A percentile compares a stretch with the other conserved stretches of the same genome.
Conservation (phyloP, 2,113 vertebrate genomes). For the Proterorhinus semilunaris region DNA sequence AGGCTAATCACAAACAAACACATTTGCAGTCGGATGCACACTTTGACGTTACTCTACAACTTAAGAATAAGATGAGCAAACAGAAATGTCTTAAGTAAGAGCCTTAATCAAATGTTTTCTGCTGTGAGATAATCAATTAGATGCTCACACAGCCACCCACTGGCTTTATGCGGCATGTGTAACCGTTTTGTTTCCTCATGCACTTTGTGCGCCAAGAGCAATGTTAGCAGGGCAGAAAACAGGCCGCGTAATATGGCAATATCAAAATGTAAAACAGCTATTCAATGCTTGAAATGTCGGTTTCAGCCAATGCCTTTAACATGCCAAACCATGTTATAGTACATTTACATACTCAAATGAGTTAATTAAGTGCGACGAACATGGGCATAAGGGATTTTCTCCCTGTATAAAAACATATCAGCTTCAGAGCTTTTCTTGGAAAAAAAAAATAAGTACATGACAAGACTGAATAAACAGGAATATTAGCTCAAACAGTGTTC, state of each 20-base stretch:
- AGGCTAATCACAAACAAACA: constrained; percentile 56
- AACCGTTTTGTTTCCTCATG: constrained; percentile 26
- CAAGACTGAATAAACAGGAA: background rate
- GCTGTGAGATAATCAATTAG: constrained; percentile 27
- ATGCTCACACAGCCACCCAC: constrained; percentile 32
- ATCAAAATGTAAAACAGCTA: background rate
- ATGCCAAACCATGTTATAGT: background rate
- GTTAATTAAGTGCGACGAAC: background rate
- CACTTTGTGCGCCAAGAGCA: constrained; percentile 34
- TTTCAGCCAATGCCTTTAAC: constrained; percentile 5
- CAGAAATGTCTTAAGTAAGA: constrained; percentile 13
- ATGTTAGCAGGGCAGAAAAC: constrained; percentile 19
- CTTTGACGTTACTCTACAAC: constrained; percentile 21
- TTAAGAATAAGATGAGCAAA: constrained; percentile 16
- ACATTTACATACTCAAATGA: constrained; percentile 5
- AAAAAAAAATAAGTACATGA: background rate
- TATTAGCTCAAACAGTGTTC: background rate
- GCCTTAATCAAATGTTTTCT: constrained; percentile 14
- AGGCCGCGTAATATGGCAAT: background rate
- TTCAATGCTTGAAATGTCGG: background rate
- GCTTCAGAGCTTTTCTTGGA: background rate
- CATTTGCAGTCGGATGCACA: constrained; percentile 31
- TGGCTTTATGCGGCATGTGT: constrained; percentile 38
- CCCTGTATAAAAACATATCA: constrained; percentile 4
- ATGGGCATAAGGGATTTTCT: constrained; percentile 4